Percentiles rank a stretch among this genome's conserved stretches.
phyloP scores from a whole-genome alignment of 1,140 invertebrate species.

The Drosophila pruinosa region DNA sequence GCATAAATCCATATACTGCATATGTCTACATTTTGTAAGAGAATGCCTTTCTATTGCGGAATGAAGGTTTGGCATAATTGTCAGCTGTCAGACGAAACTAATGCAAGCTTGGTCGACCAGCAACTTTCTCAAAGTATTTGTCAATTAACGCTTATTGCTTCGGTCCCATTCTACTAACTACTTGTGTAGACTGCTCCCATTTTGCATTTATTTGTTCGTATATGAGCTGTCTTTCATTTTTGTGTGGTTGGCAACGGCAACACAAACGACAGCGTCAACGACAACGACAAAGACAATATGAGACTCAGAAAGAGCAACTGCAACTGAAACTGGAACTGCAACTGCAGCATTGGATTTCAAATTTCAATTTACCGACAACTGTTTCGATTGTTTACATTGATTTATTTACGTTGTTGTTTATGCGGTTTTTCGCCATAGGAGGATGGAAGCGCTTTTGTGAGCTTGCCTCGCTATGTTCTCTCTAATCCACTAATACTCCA shows the following conservation, averaged over 20 bases:
- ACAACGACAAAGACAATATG: neutral
- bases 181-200: neutral
- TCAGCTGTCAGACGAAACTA: conserved; percentile 21
- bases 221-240: conserved; percentile 8
- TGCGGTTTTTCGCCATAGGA: conserved; percentile 62
- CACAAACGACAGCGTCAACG: conserved; percentile 4
- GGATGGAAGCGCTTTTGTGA: conserved; percentile 19
- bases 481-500: conserved; percentile 74
- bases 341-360: conserved; percentile 68
- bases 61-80: conserved; percentile 14
- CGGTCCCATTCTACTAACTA: neutral
- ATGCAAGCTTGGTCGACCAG: conserved; percentile 3
- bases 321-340: conserved; percentile 5
- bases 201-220: conserved; percentile 24
- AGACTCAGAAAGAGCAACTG: conserved; percentile 4
- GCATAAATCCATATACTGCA: neutral
- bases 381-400: conserved; percentile 81
- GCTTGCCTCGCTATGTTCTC: conserved; percentile 23
- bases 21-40: neutral
- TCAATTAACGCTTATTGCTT: conserved; percentile 65
- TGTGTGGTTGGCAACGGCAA: conserved; percentile 16
- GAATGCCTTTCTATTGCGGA: neutral
- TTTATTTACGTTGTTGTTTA: conserved; percentile 79
- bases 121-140: conserved; percentile 38
- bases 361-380: conserved; percentile 81